These are phyloP conservation scores for Yponomeuta cagnagella DNA, from an alignment of 2,888 invertebrate species.

Conservation along the genomic window DNA sequence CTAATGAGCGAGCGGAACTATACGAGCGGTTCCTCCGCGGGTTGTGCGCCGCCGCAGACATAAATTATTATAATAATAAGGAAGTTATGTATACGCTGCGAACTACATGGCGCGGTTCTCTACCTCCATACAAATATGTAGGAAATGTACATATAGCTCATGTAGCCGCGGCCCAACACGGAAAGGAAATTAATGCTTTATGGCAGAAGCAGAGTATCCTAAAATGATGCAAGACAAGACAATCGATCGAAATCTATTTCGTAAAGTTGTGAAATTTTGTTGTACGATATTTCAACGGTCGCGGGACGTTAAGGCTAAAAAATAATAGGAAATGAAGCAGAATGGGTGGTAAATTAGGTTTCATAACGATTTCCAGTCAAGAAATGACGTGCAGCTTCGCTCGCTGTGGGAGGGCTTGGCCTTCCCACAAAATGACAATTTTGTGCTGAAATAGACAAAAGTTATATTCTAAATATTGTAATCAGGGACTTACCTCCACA, in stretches of 20 bases:
- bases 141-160: no score
- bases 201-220: no score
- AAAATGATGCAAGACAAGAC: neutral
- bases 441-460: slow-evolving; percentile 16
- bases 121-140: no score
- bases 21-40: no score
- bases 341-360: slow-evolving; percentile 12
- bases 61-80: no score
- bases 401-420: neutral
- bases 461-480: slow-evolving; percentile 8
- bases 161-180: no score
- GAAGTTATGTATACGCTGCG: no score
- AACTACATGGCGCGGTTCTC: no score
- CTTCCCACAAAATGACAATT: neutral
- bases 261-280: neutral
- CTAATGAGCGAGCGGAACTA: no score
- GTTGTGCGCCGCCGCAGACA: no score
- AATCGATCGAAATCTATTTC: slow-evolving; percentile 10
- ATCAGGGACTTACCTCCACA: slow-evolving; percentile 82
- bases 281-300: neutral
- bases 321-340: neutral
- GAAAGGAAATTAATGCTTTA: neutral
- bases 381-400: slow-evolving; percentile 10
- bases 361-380: slow-evolving; percentile 7
- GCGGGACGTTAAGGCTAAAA: neutral